Base-by-base conservation (phyloP, 1,140 invertebrate species). In the Acromyrmex charruanus region DNA sequence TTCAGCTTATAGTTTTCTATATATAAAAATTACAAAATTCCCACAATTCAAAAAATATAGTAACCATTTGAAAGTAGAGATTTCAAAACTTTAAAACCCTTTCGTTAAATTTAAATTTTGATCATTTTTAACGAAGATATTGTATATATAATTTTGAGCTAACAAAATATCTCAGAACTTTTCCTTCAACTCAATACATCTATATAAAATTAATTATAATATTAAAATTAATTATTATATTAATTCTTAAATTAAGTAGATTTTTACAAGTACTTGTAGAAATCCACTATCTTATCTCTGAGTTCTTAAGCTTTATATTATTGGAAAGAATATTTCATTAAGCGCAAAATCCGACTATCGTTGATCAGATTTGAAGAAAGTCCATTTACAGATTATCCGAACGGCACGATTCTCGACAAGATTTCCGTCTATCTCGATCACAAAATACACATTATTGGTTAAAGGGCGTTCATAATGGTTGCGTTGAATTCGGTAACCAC, bases 401-500 rank as follows among this genome's bases (percentile, higher is more conserved):
- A 16, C 35, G 79, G 35, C 21, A 49, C 44, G n/a, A 53, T 21
- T 69, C 14, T 39, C 66, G 14, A 14, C 21, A 31, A 35, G 65
- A 14, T 18, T 39, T 61, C 61, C 6, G 18, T 25, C n/a, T 7
- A 25, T 82, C 51, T 10, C 21, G 66, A 71, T 28, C 68, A 84
- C 80, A 84, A 84, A 84, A n/a, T 39, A 61, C 14, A 49, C 80
- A 9, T 35, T 21, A 35, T 21, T 63, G 63, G 63, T 28, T 61
- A 61, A 59, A 74, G 80, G 49, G 39, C 80, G 21, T 44, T 6
- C 49, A 61, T 75, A 75, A 84, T 51, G 63, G 59, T 85, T 66
- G 31, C 82, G 79, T 65, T 69, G 68, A 82, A 72, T 82, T 82
- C 55, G 39, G 18, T 63, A 53, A 82, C 85, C 85, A 18, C 85